These are phyloP conservation scores for Diorhabda carinulata DNA, from an alignment of 1,140 invertebrate genomes.

Conservation along the genomic window DNA sequence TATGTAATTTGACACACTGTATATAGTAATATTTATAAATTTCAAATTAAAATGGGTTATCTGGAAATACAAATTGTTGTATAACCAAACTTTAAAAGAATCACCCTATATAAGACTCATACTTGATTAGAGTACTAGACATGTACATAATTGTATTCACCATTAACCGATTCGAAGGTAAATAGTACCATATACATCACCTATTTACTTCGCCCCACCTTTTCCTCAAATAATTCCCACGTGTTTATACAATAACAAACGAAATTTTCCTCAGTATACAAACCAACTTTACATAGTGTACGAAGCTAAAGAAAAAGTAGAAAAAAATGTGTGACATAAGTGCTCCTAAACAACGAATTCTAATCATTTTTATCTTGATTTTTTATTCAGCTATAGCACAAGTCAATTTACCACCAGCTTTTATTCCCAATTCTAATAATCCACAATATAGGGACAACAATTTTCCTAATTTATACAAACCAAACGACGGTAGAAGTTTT, in stretches of 20 bases:
- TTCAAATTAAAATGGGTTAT: no score
- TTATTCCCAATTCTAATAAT: constrained; percentile 7
- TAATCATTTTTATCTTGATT: constrained; percentile 8
- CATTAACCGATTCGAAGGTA: no score
- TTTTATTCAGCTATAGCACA: constrained; percentile 5
- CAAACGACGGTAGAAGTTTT: background rate
- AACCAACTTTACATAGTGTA: background rate
- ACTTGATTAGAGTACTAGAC: no score
- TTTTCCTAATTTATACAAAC: background rate
- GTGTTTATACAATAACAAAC: constrained; percentile 1
- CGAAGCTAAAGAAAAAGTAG: background rate
- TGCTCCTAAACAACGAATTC: constrained; percentile 5
- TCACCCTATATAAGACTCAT: no score
- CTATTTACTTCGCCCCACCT: background rate
- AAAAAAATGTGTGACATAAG: constrained; percentile 20
- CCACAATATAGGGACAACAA: background rate
- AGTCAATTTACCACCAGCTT: constrained; percentile 6
- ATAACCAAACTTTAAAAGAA: no score
- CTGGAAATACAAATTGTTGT: no score
- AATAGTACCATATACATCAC: no score
- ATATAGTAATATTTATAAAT: no score
- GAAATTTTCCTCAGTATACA: constrained; percentile 8
- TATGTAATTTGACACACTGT: no score
- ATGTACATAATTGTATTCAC: no score
- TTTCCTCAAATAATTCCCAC: constrained; percentile 14